Evolutionary conservation across 2,113 vertebrate genomes (phyloP).

Genomic region (Marmota monax): DNA sequence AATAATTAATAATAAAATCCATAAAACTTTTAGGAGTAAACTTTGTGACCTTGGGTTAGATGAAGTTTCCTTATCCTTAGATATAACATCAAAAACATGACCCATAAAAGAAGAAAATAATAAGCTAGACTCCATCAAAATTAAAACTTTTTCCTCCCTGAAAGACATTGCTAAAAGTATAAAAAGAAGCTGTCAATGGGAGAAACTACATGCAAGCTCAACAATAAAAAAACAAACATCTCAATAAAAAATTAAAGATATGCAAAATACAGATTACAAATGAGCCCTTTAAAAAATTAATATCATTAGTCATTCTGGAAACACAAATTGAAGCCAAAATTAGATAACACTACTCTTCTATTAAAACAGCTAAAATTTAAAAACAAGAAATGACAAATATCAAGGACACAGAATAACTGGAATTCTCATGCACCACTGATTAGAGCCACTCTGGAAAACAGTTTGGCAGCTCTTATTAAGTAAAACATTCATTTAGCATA

Average conservation of each 20-base stretch:
- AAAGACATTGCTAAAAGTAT: slow-evolving; percentile 28
- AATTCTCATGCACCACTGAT: background rate
- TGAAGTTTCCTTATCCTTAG: background rate
- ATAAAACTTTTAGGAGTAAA: slow-evolving; percentile 16
- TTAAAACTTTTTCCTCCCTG: background rate
- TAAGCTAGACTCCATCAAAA: background rate
- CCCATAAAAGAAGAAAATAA: background rate
- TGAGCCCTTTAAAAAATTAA: slow-evolving; percentile 45
- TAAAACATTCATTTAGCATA: slow-evolving; percentile 6
- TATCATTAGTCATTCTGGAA: background rate
- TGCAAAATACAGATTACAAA: slow-evolving; percentile 13
- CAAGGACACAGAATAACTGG: background rate
- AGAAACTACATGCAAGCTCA: slow-evolving; percentile 16
- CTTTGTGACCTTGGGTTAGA: background rate
- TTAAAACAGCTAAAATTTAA: slow-evolving; percentile 36
- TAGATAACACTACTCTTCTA: background rate
- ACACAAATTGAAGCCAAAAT: slow-evolving; percentile 45
- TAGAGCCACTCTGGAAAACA: background rate
- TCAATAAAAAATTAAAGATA: background rate
- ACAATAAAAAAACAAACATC: slow-evolving; percentile 41
- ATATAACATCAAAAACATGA: slow-evolving; percentile 21
- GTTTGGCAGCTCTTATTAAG: background rate
- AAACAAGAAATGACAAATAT: slow-evolving; percentile 4
- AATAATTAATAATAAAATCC: background rate
- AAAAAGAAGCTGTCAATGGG: background rate